Evolutionary conservation across 2,113 vertebrate genomes (phyloP).

Genomic region (Ptilonorhynchus violaceus): DNA sequence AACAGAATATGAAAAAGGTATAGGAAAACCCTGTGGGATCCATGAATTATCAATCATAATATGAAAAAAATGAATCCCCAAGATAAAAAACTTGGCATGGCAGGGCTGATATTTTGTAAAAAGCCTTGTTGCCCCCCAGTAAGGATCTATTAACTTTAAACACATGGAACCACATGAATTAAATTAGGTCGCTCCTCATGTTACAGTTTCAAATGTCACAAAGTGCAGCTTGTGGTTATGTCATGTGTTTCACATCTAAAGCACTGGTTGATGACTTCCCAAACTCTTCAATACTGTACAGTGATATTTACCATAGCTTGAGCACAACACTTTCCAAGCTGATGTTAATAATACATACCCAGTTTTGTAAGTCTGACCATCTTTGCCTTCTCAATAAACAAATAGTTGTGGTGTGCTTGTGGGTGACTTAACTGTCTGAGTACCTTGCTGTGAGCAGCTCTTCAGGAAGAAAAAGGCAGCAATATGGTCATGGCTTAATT

Average conservation of each 20-base stretch:
- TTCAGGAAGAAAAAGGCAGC: conserved; percentile 20
- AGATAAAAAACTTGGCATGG: conserved; percentile 62
- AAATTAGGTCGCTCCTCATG: conserved; percentile 82
- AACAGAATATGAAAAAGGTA: conserved; percentile 31
- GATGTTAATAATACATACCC: conserved; percentile 58
- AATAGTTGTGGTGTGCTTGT: conserved; percentile 65
- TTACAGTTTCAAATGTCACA: conserved; percentile 87
- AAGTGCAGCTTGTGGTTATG: conserved; percentile 73
- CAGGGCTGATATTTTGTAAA: conserved; percentile 64
- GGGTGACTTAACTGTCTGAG: conserved; percentile 55
- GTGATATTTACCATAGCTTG: conserved; percentile 52
- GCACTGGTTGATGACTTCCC: conserved; percentile 65
- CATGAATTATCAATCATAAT: conserved; percentile 64
- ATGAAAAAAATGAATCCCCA: conserved; percentile 65
- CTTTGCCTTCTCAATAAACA: conserved; percentile 69
- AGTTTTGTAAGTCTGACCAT: conserved; percentile 39
- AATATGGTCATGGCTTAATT: not conserved
- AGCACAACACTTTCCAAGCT: conserved; percentile 58
- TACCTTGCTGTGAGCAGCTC: conserved; percentile 5
- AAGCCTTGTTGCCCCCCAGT: conserved; percentile 27
- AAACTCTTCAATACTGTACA: conserved; percentile 56
- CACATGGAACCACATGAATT: conserved; percentile 77
- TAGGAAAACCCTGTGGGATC: conserved; percentile 42
- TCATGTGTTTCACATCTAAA: conserved; percentile 71
- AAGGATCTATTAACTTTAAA: conserved; percentile 76